phyloP scores from a whole-genome alignment of 2,113 vertebrate species.

The Asarcornis scutulata region DNA sequence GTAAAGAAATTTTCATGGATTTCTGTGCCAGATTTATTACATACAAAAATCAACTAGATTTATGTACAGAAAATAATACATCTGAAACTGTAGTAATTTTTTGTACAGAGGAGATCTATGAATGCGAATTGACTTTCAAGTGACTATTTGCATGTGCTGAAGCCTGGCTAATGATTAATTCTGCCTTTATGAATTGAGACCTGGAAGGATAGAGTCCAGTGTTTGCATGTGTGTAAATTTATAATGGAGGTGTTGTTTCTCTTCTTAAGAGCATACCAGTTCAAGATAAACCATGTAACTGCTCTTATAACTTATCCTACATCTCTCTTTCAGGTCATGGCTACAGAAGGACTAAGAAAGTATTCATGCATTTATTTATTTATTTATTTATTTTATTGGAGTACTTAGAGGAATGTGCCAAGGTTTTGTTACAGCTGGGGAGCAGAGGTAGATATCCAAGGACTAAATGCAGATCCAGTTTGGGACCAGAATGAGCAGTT shows the following conservation, averaged over 20 bases:
- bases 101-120: slow-evolving; percentile 5
- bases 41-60: background rate
- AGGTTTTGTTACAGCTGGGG: background rate
- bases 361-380: background rate
- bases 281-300: background rate
- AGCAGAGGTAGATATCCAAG: background rate
- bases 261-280: background rate
- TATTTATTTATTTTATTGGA: background rate
- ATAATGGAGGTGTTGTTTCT: background rate
- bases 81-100: background rate
- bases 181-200: background rate
- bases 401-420: background rate
- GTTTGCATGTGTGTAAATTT: slow-evolving; percentile 9
- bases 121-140: background rate
- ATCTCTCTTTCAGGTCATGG: background rate
- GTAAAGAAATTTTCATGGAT: background rate
- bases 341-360: background rate
- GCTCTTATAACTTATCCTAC: background rate
- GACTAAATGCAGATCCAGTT: background rate
- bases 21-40: background rate
- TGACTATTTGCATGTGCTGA: background rate
- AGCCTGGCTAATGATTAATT: background rate
- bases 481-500: background rate
- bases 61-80: background rate
- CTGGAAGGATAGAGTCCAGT: background rate